These are phyloP conservation scores for Globodera ellingtonae DNA, from an alignment of 1,140 invertebrate species.

Conservation along the genomic window DNA sequence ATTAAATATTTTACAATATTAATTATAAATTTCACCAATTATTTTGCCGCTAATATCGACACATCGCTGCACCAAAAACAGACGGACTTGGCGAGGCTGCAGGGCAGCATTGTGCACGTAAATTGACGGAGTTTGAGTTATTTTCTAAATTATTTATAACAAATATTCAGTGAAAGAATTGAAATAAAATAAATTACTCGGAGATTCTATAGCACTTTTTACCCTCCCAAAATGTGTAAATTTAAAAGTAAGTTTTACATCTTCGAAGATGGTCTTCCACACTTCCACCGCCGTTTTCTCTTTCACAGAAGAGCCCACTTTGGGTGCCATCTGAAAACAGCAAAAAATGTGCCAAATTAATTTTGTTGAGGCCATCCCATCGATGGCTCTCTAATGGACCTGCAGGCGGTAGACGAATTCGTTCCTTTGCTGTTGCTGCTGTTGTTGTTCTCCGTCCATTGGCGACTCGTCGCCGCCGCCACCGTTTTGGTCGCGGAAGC, in stretches of 20 bases:
- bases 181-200: no score
- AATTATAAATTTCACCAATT: constrained; percentile 7
- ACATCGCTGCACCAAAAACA: constrained; percentile 52
- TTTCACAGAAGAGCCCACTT: constrained; percentile 38
- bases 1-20: not conserved
- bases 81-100: constrained; percentile 50
- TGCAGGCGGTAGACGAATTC: constrained; percentile 49
- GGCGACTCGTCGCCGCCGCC: constrained; percentile 12
- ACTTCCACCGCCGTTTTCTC: constrained; percentile 43
- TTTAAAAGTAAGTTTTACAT: constrained; percentile 10
- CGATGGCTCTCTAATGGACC: constrained; percentile 27
- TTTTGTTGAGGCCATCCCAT: not conserved
- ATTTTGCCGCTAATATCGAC: constrained; percentile 25
- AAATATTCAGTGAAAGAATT: no score
- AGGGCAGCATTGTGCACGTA: constrained; percentile 31
- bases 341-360: not conserved
- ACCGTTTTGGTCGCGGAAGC: constrained; percentile 5
- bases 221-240: not conserved
- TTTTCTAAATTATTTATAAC: not conserved
- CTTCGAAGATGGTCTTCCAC: constrained; percentile 59
- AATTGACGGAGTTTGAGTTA: not conserved
- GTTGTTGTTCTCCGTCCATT: constrained; percentile 6
- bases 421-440: not conserved
- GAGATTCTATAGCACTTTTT: no score
- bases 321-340: constrained; percentile 32